phyloP scores from a whole-genome alignment of 2,888 invertebrate species.

The Callyntrura guangdongensis region DNA sequence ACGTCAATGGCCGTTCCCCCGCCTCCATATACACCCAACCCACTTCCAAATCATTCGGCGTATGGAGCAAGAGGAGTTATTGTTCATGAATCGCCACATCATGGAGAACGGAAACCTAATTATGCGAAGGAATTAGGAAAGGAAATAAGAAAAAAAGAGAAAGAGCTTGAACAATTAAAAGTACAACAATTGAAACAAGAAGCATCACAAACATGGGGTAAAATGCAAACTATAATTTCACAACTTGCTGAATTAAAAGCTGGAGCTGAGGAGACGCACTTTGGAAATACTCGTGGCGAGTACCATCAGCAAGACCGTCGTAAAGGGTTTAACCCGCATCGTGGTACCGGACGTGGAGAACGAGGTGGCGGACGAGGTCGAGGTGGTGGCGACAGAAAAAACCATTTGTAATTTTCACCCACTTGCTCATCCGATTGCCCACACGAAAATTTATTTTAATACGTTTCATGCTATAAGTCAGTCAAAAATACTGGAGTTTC shows the following conservation, averaged over 20 bases:
- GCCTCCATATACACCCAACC: constrained; percentile 69
- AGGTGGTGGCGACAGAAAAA: constrained; percentile 6
- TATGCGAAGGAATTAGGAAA: constrained; percentile 43
- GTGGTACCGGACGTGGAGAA: not conserved
- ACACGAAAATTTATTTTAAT: too few relatives aligned
- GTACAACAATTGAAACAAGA: constrained; percentile 15
- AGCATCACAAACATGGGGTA: not conserved
- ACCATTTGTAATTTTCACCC: too few relatives aligned
- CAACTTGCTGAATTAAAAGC: not conserved
- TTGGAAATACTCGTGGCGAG: not conserved
- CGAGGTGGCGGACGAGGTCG: constrained; percentile 26
- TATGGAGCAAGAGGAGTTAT: not conserved
- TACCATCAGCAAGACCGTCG: too few relatives aligned
- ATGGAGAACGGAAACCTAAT: not conserved
- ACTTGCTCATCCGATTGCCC: too few relatives aligned
- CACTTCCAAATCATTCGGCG: constrained; percentile 44
- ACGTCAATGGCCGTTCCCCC: constrained; percentile 26
- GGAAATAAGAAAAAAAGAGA: constrained; percentile 19
- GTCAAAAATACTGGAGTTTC: too few relatives aligned
- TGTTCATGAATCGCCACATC: not conserved
- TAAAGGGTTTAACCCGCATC: too few relatives aligned
- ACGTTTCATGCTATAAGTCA: too few relatives aligned
- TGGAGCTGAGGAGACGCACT: not conserved
- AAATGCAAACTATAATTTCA: not conserved
- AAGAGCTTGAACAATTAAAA: constrained; percentile 42